A percentile compares a stretch with the other conserved stretches of the same genome.
phyloP scores from a whole-genome alignment of 2,888 invertebrate genomes.

The Cinara cedri region DNA sequence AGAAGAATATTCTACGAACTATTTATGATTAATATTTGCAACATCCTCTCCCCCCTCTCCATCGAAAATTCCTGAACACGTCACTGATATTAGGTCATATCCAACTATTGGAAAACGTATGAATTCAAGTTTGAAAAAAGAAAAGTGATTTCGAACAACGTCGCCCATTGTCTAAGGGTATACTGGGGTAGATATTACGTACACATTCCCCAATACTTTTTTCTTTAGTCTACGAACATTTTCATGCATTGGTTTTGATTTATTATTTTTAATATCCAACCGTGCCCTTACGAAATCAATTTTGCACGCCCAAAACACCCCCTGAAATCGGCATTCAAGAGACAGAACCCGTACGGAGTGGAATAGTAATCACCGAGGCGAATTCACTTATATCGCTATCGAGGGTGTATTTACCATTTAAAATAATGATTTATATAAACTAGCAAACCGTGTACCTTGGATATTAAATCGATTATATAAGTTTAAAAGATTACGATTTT shows the following conservation, averaged over 20 bases:
- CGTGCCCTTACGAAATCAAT: not conserved
- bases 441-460: too few species aligned
- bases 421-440: too few species aligned
- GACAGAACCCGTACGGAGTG: not conserved
- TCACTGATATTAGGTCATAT: not conserved
- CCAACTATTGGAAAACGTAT: not conserved
- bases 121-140: not conserved
- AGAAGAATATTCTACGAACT: too few species aligned
- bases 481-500: too few species aligned
- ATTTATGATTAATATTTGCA: too few species aligned
- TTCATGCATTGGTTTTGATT: not conserved
- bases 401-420: too few species aligned
- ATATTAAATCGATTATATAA: too few species aligned
- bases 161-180: not conserved
- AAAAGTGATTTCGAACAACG: not conserved
- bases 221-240: not conserved
- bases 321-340: not conserved
- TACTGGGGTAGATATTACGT: not conserved
- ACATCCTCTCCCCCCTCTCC: too few species aligned
- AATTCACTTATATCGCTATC: not conserved
- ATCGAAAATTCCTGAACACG: too few species aligned
- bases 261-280: constrained; percentile 4
- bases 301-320: not conserved
- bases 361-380: not conserved
- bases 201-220: not conserved